Evolutionary conservation across 30 jellyfish, hydroid and myxozoan species (phyloP).

Genomic region (Pseudorhiza aurosa): DNA sequence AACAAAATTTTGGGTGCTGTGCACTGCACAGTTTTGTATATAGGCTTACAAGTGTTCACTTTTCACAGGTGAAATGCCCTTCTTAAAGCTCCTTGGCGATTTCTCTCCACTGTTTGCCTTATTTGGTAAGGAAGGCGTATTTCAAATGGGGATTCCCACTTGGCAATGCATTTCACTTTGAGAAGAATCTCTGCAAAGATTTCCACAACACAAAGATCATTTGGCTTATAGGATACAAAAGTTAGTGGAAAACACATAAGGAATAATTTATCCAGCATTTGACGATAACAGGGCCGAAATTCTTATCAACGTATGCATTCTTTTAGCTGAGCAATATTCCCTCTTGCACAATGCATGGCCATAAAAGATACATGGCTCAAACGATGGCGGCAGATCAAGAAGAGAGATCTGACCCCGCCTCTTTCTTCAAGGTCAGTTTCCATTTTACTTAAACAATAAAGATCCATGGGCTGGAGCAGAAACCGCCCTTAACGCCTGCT

Average conservation of each 20-base stretch:
- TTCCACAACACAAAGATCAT: not conserved
- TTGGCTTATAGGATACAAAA: not conserved
- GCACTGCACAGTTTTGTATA: not conserved
- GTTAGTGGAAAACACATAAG: no score
- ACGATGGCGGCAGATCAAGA: not conserved
- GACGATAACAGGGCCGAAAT: no score
- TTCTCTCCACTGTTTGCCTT: constrained; percentile 40
- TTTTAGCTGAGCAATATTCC: no score
- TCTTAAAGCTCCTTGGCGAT: constrained; percentile 9
- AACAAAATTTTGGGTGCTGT: not conserved
- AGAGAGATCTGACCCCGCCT: not conserved
- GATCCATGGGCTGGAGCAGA: no score
- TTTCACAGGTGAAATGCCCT: constrained; percentile 5
- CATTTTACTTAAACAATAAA: no score
- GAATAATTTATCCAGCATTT: no score
- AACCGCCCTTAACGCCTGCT: no score
- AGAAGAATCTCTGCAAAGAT: not conserved
- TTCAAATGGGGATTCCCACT: constrained; percentile 38
- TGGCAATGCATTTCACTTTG: not conserved
- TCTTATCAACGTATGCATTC: no score
- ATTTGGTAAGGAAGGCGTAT: constrained; percentile 68
- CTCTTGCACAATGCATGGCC: no score
- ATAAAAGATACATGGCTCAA: not conserved
- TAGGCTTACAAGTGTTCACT: constrained; percentile 63
- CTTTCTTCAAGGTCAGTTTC: not conserved